These are phyloP conservation scores for Labeo calbasu DNA, from an alignment of 2,797 vertebrate genomes.

Conservation along the genomic window DNA sequence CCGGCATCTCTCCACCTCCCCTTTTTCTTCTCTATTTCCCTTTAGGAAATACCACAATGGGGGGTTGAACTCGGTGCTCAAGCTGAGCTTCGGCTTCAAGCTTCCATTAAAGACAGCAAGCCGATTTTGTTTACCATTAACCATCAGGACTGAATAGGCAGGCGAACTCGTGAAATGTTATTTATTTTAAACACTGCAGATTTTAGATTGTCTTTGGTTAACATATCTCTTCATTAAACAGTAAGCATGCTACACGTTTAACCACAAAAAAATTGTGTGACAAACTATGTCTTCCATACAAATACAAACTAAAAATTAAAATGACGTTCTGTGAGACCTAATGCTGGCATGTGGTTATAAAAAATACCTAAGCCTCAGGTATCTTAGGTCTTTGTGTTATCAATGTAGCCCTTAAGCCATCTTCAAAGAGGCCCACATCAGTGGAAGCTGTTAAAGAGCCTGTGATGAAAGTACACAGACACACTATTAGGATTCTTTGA, in stretches of 20 bases:
- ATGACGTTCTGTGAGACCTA: not conserved
- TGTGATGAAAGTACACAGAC: conserved; percentile 44
- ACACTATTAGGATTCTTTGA: conserved; percentile 31
- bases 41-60: too few species aligned
- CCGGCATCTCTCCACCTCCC: too few species aligned
- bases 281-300: conserved; percentile 6
- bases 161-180: too few species aligned
- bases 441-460: conserved; percentile 36
- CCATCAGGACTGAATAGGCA: too few species aligned
- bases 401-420: conserved; percentile 33
- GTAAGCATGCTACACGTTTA: not conserved
- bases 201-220: not conserved
- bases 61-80: too few species aligned
- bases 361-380: conserved; percentile 15
- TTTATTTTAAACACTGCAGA: not conserved
- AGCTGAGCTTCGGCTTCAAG: too few species aligned
- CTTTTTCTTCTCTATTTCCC: too few species aligned
- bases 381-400: conserved; percentile 37
- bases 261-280: not conserved
- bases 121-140: too few species aligned
- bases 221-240: not conserved
- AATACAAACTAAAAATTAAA: not conserved
- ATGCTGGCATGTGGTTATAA: conserved; percentile 14
- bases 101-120: too few species aligned
- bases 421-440: conserved; percentile 47